These are phyloP conservation scores for Hetaerina titia DNA, from an alignment of 2,888 invertebrate species.

Conservation along the genomic window DNA sequence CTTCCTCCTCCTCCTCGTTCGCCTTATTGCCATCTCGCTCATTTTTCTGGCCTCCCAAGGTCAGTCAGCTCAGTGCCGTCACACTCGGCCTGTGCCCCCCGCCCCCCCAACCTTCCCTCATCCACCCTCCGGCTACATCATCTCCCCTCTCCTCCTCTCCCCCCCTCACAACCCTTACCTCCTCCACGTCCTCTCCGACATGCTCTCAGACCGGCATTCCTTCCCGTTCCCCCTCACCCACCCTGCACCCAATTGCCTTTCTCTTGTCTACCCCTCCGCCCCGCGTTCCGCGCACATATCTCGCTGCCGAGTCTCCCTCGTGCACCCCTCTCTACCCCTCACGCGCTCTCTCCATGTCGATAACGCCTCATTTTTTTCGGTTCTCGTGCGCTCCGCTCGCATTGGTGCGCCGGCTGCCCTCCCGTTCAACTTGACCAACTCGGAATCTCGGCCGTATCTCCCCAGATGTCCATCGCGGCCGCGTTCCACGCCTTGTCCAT, in stretches of 20 bases:
- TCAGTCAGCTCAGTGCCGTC: slow-evolving; percentile 57
- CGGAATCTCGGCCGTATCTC: not conserved
- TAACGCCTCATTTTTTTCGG: not conserved
- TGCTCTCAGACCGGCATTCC: not conserved
- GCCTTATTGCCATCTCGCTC: slow-evolving; percentile 26
- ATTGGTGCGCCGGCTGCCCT: not conserved
- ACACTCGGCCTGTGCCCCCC: slow-evolving; percentile 34
- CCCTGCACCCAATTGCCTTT: no score
- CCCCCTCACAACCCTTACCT: not conserved
- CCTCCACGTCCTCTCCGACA: not conserved
- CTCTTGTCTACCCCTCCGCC: no score
- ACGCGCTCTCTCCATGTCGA: not conserved
- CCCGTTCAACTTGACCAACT: not conserved
- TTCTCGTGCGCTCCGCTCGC: not conserved
- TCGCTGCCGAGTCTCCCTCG: no score
- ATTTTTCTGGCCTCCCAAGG: slow-evolving; percentile 60
- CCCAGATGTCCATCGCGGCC: not conserved
- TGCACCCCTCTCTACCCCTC: no score
- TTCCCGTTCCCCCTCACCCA: not conserved
- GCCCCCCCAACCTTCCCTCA: not conserved
- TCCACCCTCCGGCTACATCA: not conserved
- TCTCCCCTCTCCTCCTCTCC: not conserved
- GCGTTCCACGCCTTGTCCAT: not conserved
- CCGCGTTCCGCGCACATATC: no score
- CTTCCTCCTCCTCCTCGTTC: not conserved